Evolutionary conservation across 1,140 invertebrate genomes (phyloP).

Genomic region (Anthonomus grandis): DNA sequence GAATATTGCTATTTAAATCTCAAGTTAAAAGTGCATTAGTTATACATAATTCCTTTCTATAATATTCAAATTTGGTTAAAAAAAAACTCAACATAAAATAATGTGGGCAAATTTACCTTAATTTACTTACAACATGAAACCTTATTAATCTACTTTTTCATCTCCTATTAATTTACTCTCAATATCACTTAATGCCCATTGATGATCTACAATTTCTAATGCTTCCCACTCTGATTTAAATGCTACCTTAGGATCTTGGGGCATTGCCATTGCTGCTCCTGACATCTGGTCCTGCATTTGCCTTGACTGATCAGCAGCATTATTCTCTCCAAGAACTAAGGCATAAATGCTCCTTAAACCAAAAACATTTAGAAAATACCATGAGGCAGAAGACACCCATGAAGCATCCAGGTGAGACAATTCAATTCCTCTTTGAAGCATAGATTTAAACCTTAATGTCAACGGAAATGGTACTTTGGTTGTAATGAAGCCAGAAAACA

Average conservation of each 20-base stretch:
- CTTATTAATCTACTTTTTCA: conserved; percentile 22
- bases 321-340: conserved; percentile 96
- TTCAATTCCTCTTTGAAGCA: conserved; percentile 98
- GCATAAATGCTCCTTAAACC: conserved; percentile 97
- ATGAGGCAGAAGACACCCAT: conserved; percentile 99
- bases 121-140: no score
- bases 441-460: conserved; percentile 96
- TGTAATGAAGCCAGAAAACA: conserved; percentile 99
- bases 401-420: conserved; percentile 93
- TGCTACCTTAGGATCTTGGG: conserved; percentile 95
- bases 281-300: conserved; percentile 99
- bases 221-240: conserved; percentile 99
- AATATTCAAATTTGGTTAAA: no score
- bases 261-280: conserved; percentile 94
- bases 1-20: no score
- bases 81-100: no score
- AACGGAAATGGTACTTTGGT: conserved; percentile 99
- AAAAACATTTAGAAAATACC: conserved; percentile 99
- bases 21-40: no score
- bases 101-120: no score
- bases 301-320: conserved; percentile 94
- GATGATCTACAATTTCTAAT: conserved; percentile 91
- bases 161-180: conserved; percentile 51
- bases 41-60: no score
- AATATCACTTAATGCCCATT: conserved; percentile 80